A percentile compares a stretch with the other conserved stretches of the same genome.
Evolutionary conservation across 2,113 vertebrate species (phyloP).

Genomic region (Baryphthengus martii): DNA sequence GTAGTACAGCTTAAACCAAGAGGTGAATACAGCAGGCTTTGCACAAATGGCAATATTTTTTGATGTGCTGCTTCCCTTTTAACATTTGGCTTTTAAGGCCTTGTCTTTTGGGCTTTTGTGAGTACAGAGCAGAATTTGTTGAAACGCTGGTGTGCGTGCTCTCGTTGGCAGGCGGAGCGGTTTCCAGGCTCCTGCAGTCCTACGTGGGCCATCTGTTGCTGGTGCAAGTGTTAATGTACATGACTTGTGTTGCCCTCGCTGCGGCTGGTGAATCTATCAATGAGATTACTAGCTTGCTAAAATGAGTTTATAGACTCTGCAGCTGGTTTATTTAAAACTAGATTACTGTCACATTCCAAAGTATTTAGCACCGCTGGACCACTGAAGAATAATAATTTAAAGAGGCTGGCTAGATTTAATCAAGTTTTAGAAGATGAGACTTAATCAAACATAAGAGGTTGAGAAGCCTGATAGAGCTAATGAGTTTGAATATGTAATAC

Average conservation of each 20-base stretch:
- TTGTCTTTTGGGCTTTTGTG: neutral
- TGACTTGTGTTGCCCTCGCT: neutral
- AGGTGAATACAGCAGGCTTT: fast-evolving
- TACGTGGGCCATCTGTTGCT: neutral
- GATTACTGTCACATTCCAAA: slow-evolving; percentile 50
- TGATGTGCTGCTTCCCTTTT: neutral
- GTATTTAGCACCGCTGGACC: slow-evolving; percentile 19
- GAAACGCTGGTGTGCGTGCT: neutral
- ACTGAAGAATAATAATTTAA: slow-evolving; percentile 18
- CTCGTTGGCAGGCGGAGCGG: neutral
- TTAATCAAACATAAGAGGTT: slow-evolving; percentile 17
- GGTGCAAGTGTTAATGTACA: neutral
- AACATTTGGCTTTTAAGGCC: neutral
- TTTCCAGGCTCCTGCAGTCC: neutral
- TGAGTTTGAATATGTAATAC: neutral
- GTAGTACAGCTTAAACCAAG: neutral
- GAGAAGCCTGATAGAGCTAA: neutral
- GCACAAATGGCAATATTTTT: neutral
- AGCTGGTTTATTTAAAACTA: slow-evolving; percentile 57
- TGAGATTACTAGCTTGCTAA: neutral
- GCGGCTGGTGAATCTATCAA: slow-evolving; percentile 2
- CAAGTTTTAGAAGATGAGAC: slow-evolving; percentile 30
- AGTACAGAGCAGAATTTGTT: neutral
- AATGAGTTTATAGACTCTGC: slow-evolving; percentile 45
- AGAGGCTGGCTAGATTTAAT: slow-evolving; percentile 30